Percentiles rank a stretch among this genome's conserved stretches.
Evolutionary conservation across 2,797 vertebrate species (phyloP).

Genomic region (Lepilemur septentrionalis): DNA sequence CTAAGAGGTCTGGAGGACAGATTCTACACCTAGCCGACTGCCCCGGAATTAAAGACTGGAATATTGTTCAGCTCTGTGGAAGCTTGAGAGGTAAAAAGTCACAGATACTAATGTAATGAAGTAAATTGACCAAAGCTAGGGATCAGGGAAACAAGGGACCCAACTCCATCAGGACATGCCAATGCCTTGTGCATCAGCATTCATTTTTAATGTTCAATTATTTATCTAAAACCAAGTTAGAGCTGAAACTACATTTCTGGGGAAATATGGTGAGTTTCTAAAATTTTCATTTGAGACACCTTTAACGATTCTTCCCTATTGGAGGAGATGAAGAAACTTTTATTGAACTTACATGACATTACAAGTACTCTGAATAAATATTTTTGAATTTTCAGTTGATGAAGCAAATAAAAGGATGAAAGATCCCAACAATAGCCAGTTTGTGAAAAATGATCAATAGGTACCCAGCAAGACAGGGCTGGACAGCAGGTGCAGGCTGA

Average conservation of each 20-base stretch:
- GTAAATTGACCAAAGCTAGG: neutral
- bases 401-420: neutral
- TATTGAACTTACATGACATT: neutral
- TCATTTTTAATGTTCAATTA: neutral
- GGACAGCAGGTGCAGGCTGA: neutral
- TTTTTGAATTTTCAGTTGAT: neutral
- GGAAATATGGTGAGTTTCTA: neutral
- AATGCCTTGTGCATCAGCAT: neutral
- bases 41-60: neutral
- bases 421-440: neutral
- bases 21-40: neutral
- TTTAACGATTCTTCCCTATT: neutral
- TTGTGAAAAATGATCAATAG: neutral
- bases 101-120: neutral
- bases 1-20: neutral
- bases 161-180: neutral
- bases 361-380: neutral
- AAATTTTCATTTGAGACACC: neutral
- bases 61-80: neutral
- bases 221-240: neutral
- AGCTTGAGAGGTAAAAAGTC: neutral
- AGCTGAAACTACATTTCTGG: neutral
- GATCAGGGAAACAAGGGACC: neutral
- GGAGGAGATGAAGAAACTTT: neutral
- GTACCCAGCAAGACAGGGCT: neutral